Evolutionary conservation across 2,113 vertebrate species (phyloP), one percentile per base, ranked within the genome.

Genomic region (Guaruba guarouba): DNA sequence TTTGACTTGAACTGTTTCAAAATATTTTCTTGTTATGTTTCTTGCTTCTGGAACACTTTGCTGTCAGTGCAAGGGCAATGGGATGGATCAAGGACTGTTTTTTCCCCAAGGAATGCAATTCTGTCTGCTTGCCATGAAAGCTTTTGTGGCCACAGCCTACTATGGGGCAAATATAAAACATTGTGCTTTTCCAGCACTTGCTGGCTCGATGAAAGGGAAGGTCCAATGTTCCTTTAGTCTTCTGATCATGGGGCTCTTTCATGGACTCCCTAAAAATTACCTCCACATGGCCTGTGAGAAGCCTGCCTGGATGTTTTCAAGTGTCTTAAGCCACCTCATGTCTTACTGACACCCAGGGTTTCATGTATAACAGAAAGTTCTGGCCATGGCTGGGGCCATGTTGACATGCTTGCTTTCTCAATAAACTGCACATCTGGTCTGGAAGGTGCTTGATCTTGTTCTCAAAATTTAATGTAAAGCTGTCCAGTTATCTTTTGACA

Each of bases 21-120:
- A 95, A 88, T 88, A 90, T 71, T 92, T 90, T 59, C 55, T 39
- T 57, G 11, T 54, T 82, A 11, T 79, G 57, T 88, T 95, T 57
- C 28, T 54, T 44, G 9, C n/a, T 93, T 91, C 44, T 69, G 66
- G 82, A 86, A 91, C 49, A 76, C 43, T 78, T 94, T 82, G 48
- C 62, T 73, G 59, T 69, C 41, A 77, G 29, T 48, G 43, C 0
- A 33, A 90, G 66, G 71, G 37, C 77, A 87, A 49, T 19, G 29
- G 62, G 19, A 35, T 91, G 69, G 48, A 84, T 92, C 73, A 69
- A 93, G 62, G 44, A 75, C 37, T 82, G 62, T 67, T 86, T 86
- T 80, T 86, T 84, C 86, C 66, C 23, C 16, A 69, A 79, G 61
- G 55, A 76, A 55, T 44, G 39, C 11, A 24, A 64, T 93, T 86